phyloP scores from a whole-genome alignment of 2,113 vertebrate genomes.

The Falcunculus frontatus region DNA sequence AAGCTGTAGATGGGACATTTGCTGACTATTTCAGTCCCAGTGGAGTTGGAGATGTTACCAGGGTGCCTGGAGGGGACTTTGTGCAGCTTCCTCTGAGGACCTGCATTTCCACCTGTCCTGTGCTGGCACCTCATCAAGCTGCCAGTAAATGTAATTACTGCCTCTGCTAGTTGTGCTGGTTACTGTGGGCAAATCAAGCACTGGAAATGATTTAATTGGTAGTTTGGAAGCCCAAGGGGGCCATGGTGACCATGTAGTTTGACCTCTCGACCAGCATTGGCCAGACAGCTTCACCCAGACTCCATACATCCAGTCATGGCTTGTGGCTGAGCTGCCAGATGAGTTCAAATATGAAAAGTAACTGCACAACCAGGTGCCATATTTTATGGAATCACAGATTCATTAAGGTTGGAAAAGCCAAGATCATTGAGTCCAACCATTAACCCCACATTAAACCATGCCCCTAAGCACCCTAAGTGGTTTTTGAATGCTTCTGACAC shows the following conservation, averaged over 20 bases:
- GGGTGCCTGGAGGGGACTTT: background rate
- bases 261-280: background rate
- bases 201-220: conserved; percentile 22
- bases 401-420: background rate
- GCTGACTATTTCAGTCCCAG: background rate
- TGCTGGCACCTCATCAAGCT: background rate
- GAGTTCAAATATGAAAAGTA: background rate
- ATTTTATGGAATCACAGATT: background rate
- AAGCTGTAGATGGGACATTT: conserved; percentile 23
- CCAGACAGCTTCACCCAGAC: background rate
- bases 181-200: background rate
- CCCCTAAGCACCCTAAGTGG: background rate
- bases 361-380: background rate
- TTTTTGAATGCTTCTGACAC: background rate
- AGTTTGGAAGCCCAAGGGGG: background rate
- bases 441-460: background rate
- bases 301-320: background rate
- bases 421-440: background rate
- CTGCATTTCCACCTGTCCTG: background rate
- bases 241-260: background rate
- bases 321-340: background rate
- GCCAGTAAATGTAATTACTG: background rate
- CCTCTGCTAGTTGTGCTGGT: background rate
- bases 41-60: background rate
- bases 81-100: background rate